phyloP scores from a whole-genome alignment of 2,888 invertebrate genomes.

The Rhagonycha lutea region DNA sequence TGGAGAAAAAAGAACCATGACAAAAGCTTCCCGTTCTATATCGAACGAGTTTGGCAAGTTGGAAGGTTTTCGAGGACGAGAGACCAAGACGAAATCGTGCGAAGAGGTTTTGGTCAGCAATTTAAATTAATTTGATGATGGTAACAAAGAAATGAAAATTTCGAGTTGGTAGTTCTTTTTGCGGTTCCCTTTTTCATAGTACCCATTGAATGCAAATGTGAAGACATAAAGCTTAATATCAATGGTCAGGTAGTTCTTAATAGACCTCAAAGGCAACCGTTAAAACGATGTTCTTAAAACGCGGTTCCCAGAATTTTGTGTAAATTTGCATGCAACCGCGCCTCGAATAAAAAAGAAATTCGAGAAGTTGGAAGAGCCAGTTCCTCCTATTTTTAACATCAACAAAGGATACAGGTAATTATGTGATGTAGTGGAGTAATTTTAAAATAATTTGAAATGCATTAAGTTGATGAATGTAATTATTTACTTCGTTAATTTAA shows the following conservation, averaged over 20 bases:
- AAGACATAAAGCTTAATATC: constrained; percentile 8
- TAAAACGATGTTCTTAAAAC: not conserved
- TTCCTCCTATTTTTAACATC: not conserved
- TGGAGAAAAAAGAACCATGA: not conserved
- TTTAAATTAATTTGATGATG: not conserved
- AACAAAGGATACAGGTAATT: not conserved
- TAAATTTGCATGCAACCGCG: constrained; percentile 1
- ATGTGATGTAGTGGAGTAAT: not conserved
- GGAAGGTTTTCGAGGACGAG: not conserved
- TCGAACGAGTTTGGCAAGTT: not conserved
- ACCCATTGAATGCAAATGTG: constrained; percentile 3
- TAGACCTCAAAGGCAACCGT: constrained; percentile 6
- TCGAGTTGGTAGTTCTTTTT: not conserved
- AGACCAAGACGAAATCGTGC: not conserved
- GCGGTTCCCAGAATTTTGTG: not conserved
- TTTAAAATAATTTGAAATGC: not conserved
- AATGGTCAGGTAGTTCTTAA: constrained; percentile 9
- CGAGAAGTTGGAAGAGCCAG: not conserved
- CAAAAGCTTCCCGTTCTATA: not conserved
- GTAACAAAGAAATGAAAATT: not conserved
- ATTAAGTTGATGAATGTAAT: not conserved
- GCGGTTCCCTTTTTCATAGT: not conserved
- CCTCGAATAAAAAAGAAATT: not conserved
- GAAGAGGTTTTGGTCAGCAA: not conserved
- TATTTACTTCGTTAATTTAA: not conserved